These are phyloP conservation scores for Rhinophrynus dorsalis DNA, from an alignment of 2,797 vertebrate species.

Conservation along the genomic window DNA sequence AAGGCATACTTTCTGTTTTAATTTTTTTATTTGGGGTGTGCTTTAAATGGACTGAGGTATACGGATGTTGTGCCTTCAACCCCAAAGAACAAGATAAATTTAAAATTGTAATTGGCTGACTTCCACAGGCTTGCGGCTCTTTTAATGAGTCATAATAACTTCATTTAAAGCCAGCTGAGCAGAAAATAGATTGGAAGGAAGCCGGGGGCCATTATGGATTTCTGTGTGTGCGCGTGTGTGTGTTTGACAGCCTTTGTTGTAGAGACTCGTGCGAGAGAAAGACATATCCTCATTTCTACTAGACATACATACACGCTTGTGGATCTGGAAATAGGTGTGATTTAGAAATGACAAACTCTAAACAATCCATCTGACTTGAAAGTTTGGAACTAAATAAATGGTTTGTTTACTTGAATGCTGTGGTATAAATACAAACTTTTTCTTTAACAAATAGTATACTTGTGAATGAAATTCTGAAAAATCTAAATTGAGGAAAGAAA, in stretches of 20 bases:
- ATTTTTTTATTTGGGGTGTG: constrained; percentile 57
- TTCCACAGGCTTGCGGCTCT: constrained; percentile 99
- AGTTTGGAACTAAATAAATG: too few relatives aligned
- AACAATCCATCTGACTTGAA: background rate
- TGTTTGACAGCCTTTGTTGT: constrained; percentile 81
- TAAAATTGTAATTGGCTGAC: constrained; percentile 99
- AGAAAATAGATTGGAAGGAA: constrained; percentile 99
- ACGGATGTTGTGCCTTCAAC: constrained; percentile 53
- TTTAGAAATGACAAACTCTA: constrained; percentile 20
- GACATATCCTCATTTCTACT: constrained; percentile 20
- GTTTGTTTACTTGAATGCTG: too few relatives aligned
- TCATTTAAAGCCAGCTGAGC: constrained; percentile 99
- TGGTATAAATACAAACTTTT: too few relatives aligned
- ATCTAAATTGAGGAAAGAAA: too few relatives aligned
- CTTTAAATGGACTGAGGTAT: constrained; percentile 33
- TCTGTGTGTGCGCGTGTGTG: constrained; percentile 54
- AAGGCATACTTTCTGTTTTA: constrained; percentile 15
- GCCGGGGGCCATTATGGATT: constrained; percentile 98
- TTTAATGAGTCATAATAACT: constrained; percentile 99
- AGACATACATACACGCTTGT: background rate
- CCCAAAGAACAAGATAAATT: constrained; percentile 93
- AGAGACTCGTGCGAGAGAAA: constrained; percentile 61
- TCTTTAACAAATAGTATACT: too few relatives aligned
- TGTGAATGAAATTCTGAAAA: too few relatives aligned
- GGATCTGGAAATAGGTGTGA: constrained; percentile 32